phyloP scores from a whole-genome alignment of 2,797 vertebrate genomes.

The Vultur gryphus region DNA sequence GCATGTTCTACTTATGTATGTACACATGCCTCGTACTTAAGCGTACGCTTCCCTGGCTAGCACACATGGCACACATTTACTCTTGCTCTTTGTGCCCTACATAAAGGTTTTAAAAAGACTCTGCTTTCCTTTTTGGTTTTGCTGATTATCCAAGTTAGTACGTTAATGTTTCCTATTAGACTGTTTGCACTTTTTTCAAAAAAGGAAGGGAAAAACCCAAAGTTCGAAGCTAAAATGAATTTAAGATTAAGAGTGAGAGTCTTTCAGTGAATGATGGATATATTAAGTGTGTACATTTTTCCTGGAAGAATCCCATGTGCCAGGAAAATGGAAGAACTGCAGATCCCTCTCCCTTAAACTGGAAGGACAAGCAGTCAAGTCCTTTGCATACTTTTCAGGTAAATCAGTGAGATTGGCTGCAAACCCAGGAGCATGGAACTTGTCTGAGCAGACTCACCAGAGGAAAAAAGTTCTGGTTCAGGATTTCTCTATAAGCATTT shows the following conservation, averaged over 20 bases:
- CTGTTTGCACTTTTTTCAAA: not conserved
- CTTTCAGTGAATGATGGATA: not conserved
- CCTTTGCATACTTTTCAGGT: not conserved
- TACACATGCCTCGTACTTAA: not conserved
- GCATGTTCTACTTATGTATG: accelerated
- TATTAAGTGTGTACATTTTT: not conserved
- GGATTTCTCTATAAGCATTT: not conserved
- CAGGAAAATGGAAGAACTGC: not conserved
- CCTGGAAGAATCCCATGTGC: not conserved
- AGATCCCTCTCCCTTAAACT: not conserved
- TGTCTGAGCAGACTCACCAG: not conserved
- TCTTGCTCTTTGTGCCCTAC: not conserved
- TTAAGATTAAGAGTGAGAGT: no score
- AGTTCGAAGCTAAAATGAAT: not conserved
- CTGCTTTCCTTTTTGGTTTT: not conserved
- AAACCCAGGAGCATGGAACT: not conserved
- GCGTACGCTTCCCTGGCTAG: not conserved
- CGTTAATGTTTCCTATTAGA: not conserved
- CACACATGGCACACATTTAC: not conserved
- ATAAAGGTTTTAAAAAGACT: not conserved
- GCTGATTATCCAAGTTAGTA: not conserved
- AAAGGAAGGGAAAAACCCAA: accelerated
- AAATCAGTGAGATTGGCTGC: not conserved
- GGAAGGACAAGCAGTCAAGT: not conserved
- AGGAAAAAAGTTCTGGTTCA: not conserved